These are phyloP conservation scores for Lemur catta DNA, from an alignment of 2,797 vertebrate species.

Conservation along the genomic window DNA sequence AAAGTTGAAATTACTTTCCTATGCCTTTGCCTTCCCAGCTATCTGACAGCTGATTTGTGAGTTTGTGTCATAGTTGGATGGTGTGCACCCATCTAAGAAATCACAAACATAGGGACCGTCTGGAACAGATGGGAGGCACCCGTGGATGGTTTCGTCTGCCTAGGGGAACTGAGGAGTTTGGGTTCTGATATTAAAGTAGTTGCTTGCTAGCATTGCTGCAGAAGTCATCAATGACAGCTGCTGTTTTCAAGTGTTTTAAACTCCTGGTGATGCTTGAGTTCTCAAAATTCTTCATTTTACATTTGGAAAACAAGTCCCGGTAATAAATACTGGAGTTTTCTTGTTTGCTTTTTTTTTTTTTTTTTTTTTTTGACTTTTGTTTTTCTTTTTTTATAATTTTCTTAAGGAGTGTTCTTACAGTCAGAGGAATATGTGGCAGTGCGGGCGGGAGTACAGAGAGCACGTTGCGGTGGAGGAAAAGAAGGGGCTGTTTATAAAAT, in stretches of 20 bases:
- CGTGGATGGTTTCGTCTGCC: not conserved
- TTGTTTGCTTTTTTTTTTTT: not conserved
- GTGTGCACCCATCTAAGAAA: conserved; percentile 53
- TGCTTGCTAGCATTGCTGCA: not conserved
- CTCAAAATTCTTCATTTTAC: not conserved
- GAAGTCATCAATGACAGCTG: not conserved
- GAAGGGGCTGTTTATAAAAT: not conserved
- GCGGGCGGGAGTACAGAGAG: not conserved
- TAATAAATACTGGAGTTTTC: not conserved
- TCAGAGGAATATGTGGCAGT: not conserved
- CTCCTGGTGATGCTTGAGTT: not conserved
- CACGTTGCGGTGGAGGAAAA: not conserved
- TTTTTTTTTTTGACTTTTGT: not conserved
- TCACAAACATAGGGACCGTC: not conserved
- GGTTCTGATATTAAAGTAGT: not conserved
- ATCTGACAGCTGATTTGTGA: conserved; percentile 44
- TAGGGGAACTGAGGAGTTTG: not conserved
- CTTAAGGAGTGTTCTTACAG: not conserved
- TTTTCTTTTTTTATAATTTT: not conserved
- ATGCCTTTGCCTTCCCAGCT: not conserved
- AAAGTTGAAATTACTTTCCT: not conserved
- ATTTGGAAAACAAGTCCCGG: not conserved
- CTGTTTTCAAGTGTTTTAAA: not conserved
- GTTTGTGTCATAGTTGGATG: conserved; percentile 15
- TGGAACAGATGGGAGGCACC: conserved; percentile 54